Base-by-base conservation (phyloP, 2,113 vertebrate species). In the Lethenteron reissneri region DNA sequence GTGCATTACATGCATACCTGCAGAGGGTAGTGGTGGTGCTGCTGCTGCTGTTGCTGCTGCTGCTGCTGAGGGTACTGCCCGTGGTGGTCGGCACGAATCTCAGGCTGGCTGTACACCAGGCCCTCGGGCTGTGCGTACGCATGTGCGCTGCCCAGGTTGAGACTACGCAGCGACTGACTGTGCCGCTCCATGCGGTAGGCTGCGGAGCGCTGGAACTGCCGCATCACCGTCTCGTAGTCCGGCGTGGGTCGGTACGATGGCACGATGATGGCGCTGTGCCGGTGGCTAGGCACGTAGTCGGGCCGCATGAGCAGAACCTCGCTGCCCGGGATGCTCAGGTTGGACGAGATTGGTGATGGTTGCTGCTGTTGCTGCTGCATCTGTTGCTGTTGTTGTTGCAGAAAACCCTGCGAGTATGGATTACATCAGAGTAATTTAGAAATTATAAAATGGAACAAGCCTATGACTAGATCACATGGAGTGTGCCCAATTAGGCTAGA, bases 241-340 rank as follows among this genome's bases (percentile, higher is more conserved):
- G 92, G 92, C 1, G 92, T 97, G 2, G 89, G 92, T 74, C 92
- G 78, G 76, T 97, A 97, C 2, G 92, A 95, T 0, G 92, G 92
- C 19, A 92, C 87, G 1, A 97, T 90, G 79, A 95, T 91, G 76
- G 92, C 88, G 1, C 90, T 95, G 68, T 97, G 92, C 57, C 90
- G 87, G 78, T 92, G 90, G 80, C 83, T 91, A 14, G 92, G 90
- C 77, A 95, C 87, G 70, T 89, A 94, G 78, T 95, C 90, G 0
- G 87, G 81, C 21, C 88, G 82, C 90, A 90, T 92, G n/a, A 68
- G n/a, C n/a, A 68, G 64, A 76, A 92, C 85, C 78, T 97, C 90
- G 0, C 87, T 92, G 72, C 88, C 84, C 0, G 90, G 87, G 77
- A 95, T 92, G 77, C 94, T 94, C 75, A 89, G 85, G 77, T 85